phyloP scores from a whole-genome alignment of 2,797 vertebrate genomes.

The Myotis myotis region DNA sequence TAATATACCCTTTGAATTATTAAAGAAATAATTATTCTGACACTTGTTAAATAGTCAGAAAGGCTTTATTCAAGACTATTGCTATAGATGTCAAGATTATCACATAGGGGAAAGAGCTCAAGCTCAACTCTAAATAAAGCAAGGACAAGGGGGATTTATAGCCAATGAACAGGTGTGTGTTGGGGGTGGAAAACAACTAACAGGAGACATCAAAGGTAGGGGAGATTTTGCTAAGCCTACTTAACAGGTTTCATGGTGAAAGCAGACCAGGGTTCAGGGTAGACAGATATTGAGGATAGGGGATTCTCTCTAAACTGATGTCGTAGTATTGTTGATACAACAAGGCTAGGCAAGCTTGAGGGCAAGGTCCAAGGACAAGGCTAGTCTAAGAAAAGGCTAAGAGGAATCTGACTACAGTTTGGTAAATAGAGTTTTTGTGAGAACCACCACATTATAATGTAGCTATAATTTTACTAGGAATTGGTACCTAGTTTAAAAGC shows the following conservation, averaged over 20 bases:
- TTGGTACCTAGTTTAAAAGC: background rate
- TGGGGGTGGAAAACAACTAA: background rate
- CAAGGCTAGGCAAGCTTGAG: background rate
- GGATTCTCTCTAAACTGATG: background rate
- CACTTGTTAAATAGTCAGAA: background rate
- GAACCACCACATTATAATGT: background rate
- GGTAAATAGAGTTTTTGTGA: background rate
- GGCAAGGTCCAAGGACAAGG: background rate
- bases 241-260: background rate
- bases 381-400: background rate
- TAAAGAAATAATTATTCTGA: slow-evolving; percentile 20
- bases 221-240: background rate
- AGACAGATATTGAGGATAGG: background rate
- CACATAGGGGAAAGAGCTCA: background rate
- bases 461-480: background rate
- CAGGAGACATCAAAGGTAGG: background rate
- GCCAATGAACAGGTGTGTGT: background rate
- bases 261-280: background rate
- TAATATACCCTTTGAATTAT: background rate
- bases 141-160: background rate
- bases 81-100: background rate
- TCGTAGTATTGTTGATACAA: background rate
- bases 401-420: background rate
- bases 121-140: background rate
- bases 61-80: background rate